These are phyloP conservation scores for Clamator glandarius DNA, from an alignment of 2,797 vertebrate genomes.

Conservation along the genomic window DNA sequence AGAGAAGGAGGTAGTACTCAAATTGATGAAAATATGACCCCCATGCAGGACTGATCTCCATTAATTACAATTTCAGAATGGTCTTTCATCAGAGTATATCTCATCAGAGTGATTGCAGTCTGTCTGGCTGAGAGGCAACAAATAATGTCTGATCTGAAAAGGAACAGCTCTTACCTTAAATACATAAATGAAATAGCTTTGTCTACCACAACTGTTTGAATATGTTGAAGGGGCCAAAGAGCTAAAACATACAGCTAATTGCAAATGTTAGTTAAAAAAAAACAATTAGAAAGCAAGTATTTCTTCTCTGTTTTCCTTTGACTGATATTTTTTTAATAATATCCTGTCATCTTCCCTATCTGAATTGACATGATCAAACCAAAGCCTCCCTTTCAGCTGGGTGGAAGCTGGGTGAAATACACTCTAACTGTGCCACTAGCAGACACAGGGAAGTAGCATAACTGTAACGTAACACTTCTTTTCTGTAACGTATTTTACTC, in stretches of 20 bases:
- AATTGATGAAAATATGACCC: not conserved
- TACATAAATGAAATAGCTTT: not conserved
- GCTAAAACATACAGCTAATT: not conserved
- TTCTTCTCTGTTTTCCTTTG: not conserved
- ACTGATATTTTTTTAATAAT: not conserved
- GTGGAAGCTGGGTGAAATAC: too few species aligned
- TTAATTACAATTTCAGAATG: not conserved
- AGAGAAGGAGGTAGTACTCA: not conserved
- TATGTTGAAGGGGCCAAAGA: not conserved
- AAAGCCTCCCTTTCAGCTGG: not conserved
- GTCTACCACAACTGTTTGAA: not conserved
- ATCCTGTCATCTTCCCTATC: not conserved
- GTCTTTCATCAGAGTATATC: not conserved
- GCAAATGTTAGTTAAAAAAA: not conserved
- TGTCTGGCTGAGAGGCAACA: not conserved
- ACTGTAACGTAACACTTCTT: too few species aligned
- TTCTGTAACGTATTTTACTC: too few species aligned
- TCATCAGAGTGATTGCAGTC: not conserved
- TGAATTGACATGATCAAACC: not conserved
- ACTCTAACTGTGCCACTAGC: too few species aligned
- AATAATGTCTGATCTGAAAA: not conserved
- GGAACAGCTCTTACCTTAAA: not conserved
- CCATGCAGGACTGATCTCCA: not conserved
- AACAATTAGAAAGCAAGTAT: fast-evolving
- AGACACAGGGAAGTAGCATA: too few species aligned